Conservation (phyloP, 2,797 vertebrate species). For the Micromesistius poutassou region DNA sequence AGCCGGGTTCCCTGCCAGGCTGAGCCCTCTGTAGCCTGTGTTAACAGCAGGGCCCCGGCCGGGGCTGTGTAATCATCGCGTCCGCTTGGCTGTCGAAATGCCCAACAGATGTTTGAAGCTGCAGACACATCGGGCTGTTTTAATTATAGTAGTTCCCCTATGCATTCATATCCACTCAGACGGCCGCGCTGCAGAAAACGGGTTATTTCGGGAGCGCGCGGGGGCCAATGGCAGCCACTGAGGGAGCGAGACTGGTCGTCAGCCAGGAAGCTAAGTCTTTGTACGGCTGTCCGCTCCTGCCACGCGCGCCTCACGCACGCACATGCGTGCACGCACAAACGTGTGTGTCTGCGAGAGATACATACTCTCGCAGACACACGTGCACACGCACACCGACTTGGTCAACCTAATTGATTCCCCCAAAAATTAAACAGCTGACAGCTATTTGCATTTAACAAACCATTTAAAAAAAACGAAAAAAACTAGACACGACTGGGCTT, state of each 20-base stretch:
- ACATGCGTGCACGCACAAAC: background rate
- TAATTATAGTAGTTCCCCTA: constrained; percentile 69
- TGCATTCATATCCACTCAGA: constrained; percentile 50
- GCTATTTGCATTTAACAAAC: background rate
- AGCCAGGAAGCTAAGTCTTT: constrained; percentile 53
- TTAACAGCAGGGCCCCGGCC: constrained; percentile 47
- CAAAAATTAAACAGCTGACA: background rate
- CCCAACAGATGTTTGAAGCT: constrained; percentile 62
- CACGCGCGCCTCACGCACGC: background rate
- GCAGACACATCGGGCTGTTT: constrained; percentile 56
- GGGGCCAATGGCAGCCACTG: constrained; percentile 42
- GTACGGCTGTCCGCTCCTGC: constrained; percentile 34
- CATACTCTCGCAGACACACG: background rate
- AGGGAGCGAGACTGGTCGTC: constrained; percentile 61
- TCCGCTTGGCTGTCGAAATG: constrained; percentile 50
- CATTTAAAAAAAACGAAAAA: background rate
- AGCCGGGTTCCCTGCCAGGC: constrained; percentile 33
- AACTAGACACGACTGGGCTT: background rate
- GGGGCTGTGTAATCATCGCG: constrained; percentile 59
- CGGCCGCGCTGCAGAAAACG: constrained; percentile 29
- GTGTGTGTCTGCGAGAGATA: no score
- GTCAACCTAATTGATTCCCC: background rate
- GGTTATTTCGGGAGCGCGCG: constrained; percentile 61
- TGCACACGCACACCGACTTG: background rate
- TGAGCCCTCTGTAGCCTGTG: constrained; percentile 39